Percentiles rank a stretch among this genome's conserved stretches.
Conservation (phyloP, 2,888 invertebrate genomes). For the Meteorus cinctellus region DNA sequence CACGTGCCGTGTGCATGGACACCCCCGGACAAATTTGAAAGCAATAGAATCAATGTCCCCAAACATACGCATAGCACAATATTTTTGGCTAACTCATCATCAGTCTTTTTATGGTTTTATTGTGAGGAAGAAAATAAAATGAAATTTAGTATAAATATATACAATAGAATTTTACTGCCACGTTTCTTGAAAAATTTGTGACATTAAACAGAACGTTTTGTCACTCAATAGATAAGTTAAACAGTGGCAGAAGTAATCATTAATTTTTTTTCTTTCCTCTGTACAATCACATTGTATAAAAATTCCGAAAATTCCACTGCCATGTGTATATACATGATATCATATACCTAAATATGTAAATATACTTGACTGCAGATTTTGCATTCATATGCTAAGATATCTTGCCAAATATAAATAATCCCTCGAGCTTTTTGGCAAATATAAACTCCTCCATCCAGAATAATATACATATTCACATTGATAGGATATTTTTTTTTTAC, state of each 20-base stretch:
- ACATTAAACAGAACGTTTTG: too few relatives aligned
- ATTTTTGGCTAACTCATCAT: slow-evolving; percentile 37
- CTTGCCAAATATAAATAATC: slow-evolving; percentile 42
- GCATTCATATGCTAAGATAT: slow-evolving; percentile 59
- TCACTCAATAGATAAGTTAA: too few relatives aligned
- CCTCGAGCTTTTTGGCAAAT: slow-evolving; percentile 50
- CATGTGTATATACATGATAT: slow-evolving; percentile 19
- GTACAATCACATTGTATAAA: too few relatives aligned
- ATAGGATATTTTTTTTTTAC: background rate
- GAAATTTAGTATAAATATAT: background rate
- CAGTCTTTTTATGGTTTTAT: slow-evolving; percentile 32
- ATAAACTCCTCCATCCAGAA: background rate
- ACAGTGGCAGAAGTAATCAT: too few relatives aligned
- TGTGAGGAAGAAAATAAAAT: background rate
- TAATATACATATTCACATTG: slow-evolving; percentile 2
- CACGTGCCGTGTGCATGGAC: slow-evolving; percentile 56
- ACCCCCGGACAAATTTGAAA: slow-evolving; percentile 61
- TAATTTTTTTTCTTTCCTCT: too few relatives aligned
- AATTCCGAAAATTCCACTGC: too few relatives aligned
- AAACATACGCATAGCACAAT: background rate
- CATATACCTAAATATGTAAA: slow-evolving; percentile 10
- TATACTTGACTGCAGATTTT: slow-evolving; percentile 37
- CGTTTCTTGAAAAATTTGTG: too few relatives aligned
- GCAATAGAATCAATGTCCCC: slow-evolving; percentile 56
- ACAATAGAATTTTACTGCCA: too few relatives aligned